phyloP scores from a whole-genome alignment of 2,888 invertebrate species.

The Crocallis elinguaria region DNA sequence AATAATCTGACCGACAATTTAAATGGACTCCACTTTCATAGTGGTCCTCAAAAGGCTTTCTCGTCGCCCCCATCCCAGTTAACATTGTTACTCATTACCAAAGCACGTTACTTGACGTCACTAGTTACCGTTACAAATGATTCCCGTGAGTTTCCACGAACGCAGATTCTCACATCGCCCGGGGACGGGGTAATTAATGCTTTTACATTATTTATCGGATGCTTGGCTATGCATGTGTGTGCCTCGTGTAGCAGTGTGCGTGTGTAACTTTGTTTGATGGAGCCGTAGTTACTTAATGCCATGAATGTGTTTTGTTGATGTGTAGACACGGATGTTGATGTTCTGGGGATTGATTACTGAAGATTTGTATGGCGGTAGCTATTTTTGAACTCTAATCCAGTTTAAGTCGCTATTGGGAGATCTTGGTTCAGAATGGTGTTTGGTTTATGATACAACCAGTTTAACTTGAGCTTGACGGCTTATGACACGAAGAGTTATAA shows the following conservation, averaged over 20 bases:
- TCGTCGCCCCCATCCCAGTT: not conserved
- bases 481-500: no score
- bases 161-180: slow-evolving; percentile 30
- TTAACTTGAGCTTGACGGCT: no score
- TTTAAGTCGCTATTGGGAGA: no score
- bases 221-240: not conserved
- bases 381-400: no score
- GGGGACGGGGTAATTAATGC: slow-evolving; percentile 45
- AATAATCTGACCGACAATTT: no score
- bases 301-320: no score
- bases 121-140: slow-evolving; percentile 13
- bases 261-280: not conserved
- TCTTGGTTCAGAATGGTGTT: no score
- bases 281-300: no score
- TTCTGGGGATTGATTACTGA: no score
- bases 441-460: no score
- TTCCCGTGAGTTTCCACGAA: not conserved
- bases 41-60: not conserved
- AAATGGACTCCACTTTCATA: not conserved
- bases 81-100: not conserved
- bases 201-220: slow-evolving; percentile 44
- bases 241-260: not conserved
- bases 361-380: no score
- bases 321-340: no score
- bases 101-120: not conserved